Base-by-base conservation (phyloP, 1,140 invertebrate genomes). In the Contarinia nasturtii region DNA sequence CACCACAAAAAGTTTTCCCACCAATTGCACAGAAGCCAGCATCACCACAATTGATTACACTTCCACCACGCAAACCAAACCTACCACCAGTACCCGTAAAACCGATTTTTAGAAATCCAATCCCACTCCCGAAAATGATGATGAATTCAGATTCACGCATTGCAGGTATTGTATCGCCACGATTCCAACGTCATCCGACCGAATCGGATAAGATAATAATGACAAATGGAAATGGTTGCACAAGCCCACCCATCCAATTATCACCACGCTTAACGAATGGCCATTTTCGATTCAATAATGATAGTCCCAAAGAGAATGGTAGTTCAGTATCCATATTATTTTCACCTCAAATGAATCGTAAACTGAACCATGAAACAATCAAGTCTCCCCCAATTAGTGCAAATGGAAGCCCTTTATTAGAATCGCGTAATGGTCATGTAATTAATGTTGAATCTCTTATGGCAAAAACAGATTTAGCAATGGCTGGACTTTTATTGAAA, bases 1-100 rank as follows among this genome's bases (percentile, higher is more conserved):
- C 11, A n/a, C 73, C 72, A 4, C 67, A 72, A 41, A 53, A 55
- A 14, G 53, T 53, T 12, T 47, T 21, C 42, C 48, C 43, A 46
- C n/a, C n/a, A 53, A 55, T 73, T 68, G 8, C 70, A 72, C 51
- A 3, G 7, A 44, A 44, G 10, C 43, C 14, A 7, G 22, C 17
- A 44, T 12, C 17, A 8, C 22, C 43, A 27, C 3, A 27, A 44
- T 38, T 38, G 36, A 33, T 2, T 7, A 33, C 20, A 22, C 51
- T 76, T 54, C 73, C 75, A 14, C 74, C 75, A 22, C 75, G 76
- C 58, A 82, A 80, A 61, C 79, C 78, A 37, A 79, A 78, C 12
- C 57, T 82, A 50, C 79, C 80, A 49, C 78, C 77, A 8, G 73
- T 78, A 42, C 73, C 77, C 19, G 73, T 71, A 51, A 69, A 74